Conservation (phyloP, 2,888 invertebrate species). For the Baccha elongata region DNA sequence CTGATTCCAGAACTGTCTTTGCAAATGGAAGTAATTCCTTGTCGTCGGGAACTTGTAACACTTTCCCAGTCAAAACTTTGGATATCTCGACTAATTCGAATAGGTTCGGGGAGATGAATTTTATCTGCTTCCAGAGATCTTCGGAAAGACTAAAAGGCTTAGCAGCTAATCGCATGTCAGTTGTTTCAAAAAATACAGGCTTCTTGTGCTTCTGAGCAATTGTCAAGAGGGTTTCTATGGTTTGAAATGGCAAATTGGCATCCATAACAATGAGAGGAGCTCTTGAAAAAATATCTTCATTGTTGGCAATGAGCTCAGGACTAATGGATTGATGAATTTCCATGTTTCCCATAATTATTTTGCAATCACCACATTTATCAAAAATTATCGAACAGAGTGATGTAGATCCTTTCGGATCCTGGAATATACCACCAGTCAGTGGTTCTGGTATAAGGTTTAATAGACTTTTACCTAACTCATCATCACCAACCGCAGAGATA, state of each 20-base stretch:
- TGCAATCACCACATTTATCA: constrained; percentile 89
- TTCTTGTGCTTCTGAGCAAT: constrained; percentile 85
- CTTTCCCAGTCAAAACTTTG: constrained; percentile 80
- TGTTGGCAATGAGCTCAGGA: constrained; percentile 85
- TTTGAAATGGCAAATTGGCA: constrained; percentile 89
- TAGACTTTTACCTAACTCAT: constrained; percentile 83
- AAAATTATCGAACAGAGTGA: constrained; percentile 91
- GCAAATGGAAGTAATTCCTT: constrained; percentile 63
- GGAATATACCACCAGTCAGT: constrained; percentile 78
- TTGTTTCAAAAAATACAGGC: constrained; percentile 96
- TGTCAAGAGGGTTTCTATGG: constrained; percentile 86
- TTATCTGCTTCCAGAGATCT: constrained; percentile 77
- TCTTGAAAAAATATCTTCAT: constrained; percentile 84
- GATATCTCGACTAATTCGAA: constrained; percentile 89
- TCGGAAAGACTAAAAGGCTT: constrained; percentile 85
- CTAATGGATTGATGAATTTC: constrained; percentile 88
- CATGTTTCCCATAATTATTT: constrained; percentile 93
- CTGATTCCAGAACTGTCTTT: constrained; percentile 78
- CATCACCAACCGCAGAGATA: constrained; percentile 90
- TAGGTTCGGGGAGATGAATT: constrained; percentile 90
- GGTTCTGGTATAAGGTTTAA: constrained; percentile 79
- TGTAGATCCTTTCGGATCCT: constrained; percentile 82
- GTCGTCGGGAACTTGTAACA: constrained; percentile 15
- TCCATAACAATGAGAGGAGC: constrained; percentile 92
- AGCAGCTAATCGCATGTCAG: constrained; percentile 89